A percentile compares a stretch with the other conserved stretches of the same genome.
Conservation (phyloP, 2,113 vertebrate species). For the Pelvicachromis taeniatus region DNA sequence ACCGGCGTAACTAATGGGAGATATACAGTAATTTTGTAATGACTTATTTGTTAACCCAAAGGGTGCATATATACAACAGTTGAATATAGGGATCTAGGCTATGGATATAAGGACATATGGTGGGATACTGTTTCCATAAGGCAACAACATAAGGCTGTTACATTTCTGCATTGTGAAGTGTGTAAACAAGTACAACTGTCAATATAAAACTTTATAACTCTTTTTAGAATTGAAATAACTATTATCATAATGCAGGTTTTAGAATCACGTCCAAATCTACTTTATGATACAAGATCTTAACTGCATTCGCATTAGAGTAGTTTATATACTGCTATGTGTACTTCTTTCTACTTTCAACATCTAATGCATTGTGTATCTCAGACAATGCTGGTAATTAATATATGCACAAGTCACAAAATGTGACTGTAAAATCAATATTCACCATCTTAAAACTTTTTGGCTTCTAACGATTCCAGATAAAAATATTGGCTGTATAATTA, state of each 20-base stretch:
- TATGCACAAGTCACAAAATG: neutral
- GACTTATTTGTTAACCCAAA: neutral
- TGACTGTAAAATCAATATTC: neutral
- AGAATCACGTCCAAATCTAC: neutral
- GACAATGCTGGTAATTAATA: neutral
- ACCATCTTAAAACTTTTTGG: neutral
- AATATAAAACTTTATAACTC: neutral
- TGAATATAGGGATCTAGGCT: neutral
- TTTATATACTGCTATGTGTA: neutral
- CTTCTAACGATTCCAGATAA: neutral
- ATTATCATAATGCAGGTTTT: neutral
- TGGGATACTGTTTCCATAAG: neutral
- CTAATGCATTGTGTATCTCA: neutral
- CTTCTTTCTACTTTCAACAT: neutral
- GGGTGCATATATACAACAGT: neutral
- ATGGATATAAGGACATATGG: neutral
- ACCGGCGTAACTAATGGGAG: too few relatives aligned
- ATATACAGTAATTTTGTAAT: neutral
- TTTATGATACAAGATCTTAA: neutral
- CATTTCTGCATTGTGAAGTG: neutral
- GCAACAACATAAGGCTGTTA: neutral
- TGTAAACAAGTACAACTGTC: neutral
- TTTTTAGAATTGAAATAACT: neutral
- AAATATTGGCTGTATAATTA: neutral
- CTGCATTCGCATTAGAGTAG: neutral